Percentiles rank a stretch among this genome's conserved stretches.
Evolutionary conservation across 2,797 vertebrate species (phyloP).

Genomic region (Buphagus erythrorhynchus): DNA sequence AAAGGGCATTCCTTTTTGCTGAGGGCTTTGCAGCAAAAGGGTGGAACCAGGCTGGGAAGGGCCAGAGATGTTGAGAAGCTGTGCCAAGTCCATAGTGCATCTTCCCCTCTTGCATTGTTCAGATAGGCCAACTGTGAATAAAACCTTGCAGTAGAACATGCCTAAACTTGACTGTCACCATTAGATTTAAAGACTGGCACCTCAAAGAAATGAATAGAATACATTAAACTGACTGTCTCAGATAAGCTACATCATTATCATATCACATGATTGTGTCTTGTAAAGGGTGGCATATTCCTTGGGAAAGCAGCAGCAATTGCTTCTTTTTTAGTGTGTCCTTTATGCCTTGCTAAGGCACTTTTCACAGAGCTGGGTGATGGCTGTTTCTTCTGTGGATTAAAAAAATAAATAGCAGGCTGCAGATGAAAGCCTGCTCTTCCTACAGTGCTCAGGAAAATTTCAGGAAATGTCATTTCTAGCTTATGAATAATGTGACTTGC

Average conservation of each 20-base stretch:
- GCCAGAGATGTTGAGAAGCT: not conserved
- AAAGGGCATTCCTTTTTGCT: not conserved
- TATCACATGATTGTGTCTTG: not conserved
- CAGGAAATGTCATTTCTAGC: not conserved
- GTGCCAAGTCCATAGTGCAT: not conserved
- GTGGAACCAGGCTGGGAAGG: not conserved
- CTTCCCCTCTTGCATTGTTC: not conserved
- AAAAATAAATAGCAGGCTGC: conserved; percentile 2
- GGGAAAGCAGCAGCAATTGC: not conserved
- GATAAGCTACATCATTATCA: not conserved
- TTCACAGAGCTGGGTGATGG: not conserved
- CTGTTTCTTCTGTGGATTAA: not conserved
- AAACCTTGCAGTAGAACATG: not conserved
- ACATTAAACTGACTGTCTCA: not conserved
- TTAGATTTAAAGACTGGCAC: not conserved
- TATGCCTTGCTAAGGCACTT: not conserved
- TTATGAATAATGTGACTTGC: not conserved
- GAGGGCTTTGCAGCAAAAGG: not conserved
- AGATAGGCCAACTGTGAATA: not conserved
- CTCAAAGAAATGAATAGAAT: not conserved
- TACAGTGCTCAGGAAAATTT: not conserved
- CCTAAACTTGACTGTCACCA: not conserved
- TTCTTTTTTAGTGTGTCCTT: not conserved
- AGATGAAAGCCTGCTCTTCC: conserved; percentile 11
- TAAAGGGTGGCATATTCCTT: not conserved